Conservation (phyloP, 2,888 invertebrate genomes). For the Apamea crenata region DNA sequence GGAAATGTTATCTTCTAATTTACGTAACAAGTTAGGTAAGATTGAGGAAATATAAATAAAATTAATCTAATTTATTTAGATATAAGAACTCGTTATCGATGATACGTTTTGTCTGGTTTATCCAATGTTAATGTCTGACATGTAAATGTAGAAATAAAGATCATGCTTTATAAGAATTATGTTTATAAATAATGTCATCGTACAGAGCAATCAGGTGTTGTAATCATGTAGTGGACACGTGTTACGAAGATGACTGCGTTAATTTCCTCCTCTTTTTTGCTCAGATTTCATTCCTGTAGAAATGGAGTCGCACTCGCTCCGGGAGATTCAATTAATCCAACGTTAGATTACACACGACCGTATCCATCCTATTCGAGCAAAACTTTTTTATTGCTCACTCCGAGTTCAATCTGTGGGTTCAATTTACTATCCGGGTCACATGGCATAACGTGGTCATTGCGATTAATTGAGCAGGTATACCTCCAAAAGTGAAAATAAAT, state of each 20-base stretch:
- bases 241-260: conserved; percentile 64
- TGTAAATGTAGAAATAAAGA: neutral
- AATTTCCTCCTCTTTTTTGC: conserved; percentile 71
- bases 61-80: conserved; percentile 21
- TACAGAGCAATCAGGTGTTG: conserved; percentile 14
- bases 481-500: conserved; percentile 52
- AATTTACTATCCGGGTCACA: conserved; percentile 74
- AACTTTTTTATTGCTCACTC: conserved; percentile 72
- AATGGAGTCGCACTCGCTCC: conserved; percentile 72
- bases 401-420: conserved; percentile 68
- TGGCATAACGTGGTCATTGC: conserved; percentile 66
- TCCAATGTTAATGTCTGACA: neutral
- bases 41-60: conserved; percentile 33
- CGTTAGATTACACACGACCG: conserved; percentile 75
- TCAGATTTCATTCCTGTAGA: conserved; percentile 64
- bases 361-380: conserved; percentile 65
- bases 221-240: conserved; percentile 55
- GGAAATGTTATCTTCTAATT: conserved; percentile 29
- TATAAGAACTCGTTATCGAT: conserved; percentile 6
- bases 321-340: conserved; percentile 80
- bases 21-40: conserved; percentile 19
- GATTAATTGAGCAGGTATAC: conserved; percentile 70
- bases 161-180: neutral
- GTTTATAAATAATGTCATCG: neutral
- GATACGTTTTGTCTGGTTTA: conserved; percentile 7